These are phyloP conservation scores for Centropus bengalensis DNA, from an alignment of 2,113 vertebrate species.

Conservation along the genomic window DNA sequence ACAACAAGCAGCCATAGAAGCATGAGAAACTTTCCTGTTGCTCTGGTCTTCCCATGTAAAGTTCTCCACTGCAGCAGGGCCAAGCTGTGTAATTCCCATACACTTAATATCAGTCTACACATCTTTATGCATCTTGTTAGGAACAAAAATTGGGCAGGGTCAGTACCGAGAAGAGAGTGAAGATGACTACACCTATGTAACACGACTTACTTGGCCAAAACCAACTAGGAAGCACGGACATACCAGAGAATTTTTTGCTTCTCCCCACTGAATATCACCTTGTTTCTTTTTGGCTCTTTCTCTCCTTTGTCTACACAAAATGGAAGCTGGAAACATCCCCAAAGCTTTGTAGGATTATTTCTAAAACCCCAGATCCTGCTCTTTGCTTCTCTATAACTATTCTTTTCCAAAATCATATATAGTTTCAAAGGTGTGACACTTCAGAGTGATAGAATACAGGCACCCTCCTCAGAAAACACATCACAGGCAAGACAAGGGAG, in stretches of 20 bases:
- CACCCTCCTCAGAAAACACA: not conserved
- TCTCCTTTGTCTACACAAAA: not conserved
- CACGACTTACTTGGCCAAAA: not conserved
- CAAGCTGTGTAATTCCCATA: not conserved
- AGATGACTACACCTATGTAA: not conserved
- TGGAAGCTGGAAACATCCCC: not conserved
- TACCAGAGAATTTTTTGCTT: not conserved
- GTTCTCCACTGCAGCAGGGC: not conserved
- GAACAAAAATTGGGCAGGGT: not conserved
- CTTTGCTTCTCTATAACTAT: not conserved
- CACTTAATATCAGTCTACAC: not conserved
- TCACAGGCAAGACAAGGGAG: not conserved
- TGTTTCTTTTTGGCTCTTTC: not conserved
- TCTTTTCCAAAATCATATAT: not conserved
- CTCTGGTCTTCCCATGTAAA: not conserved
- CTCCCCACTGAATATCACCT: not conserved
- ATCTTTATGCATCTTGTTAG: not conserved
- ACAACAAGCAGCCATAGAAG: not conserved
- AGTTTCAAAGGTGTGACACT: not conserved
- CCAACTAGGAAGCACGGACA: not conserved
- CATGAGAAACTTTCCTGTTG: not conserved
- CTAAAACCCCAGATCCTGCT: not conserved
- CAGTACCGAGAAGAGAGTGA: not conserved
- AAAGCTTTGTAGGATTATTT: not conserved
- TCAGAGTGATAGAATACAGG: not conserved